Evolutionary conservation across 2,113 vertebrate species (phyloP), one percentile per base, ranked within the genome.

Genomic region (Colistium nudipinnis): DNA sequence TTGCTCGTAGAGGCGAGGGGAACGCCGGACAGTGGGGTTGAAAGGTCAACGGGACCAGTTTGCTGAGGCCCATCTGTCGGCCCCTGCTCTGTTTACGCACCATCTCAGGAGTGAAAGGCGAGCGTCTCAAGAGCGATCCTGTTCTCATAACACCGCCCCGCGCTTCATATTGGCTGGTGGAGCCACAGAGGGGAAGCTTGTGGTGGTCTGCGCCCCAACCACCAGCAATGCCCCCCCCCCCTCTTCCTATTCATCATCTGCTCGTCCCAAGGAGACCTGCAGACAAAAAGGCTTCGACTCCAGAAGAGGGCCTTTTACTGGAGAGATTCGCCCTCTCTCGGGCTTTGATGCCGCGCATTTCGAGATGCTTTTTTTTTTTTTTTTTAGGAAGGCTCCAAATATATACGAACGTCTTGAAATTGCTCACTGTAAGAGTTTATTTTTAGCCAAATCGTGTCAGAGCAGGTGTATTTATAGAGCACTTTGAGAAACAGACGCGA

Each of bases 51-150:
- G 70, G 86, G 78, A 87, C 78, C 82, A 83, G 90, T 93, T 92
- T 92, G 90, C 88, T 80, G 86, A 93, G 88, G 90, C 92, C 88
- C 87, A 88, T 90, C 92, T 92, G 90, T 89, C 81, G 72, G 79
- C 80, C 79, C 82, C 83, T 68, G 78, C 82, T 84, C 88, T 92
- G 88, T 93, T 92, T 91, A 88, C 89, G 77, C 83, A 86, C 76
- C 76, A 90, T 87, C 89, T 89, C 76, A 62, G 83, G 75, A 90
- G 79, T 87, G 88, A 91, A 91, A 88, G 84, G 87, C 89, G 54
- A 84, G 76, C 56, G 74, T 84, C 83, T 90, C 73, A 62, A 91
- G 88, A 89, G 85, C 88, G 53, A 74, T 87, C 85, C 89, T 78
- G 79, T 90, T 92, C 88, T 90, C 88, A 87, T 81, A 88, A 85